Percentiles rank a stretch among this genome's conserved stretches.
These are phyloP conservation scores for Enteromius viviparus DNA, from an alignment of 2,797 vertebrate genomes.

Conservation along the genomic window DNA sequence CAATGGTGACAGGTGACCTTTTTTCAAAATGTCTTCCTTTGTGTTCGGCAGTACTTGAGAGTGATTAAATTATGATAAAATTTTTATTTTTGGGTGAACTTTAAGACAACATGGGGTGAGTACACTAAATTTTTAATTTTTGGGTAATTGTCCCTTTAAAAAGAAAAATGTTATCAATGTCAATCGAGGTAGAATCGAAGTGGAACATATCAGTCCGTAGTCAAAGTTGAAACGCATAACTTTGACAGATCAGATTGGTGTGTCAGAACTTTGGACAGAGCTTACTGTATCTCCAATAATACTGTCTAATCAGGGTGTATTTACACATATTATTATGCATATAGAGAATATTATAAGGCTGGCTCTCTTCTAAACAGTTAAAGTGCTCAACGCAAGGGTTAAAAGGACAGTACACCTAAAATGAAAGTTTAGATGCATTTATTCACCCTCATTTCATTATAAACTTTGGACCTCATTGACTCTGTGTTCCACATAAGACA, in stretches of 20 bases:
- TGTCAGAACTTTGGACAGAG: background rate
- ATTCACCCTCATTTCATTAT: background rate
- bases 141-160: background rate
- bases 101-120: background rate
- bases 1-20: no score
- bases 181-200: constrained; percentile 51
- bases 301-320: constrained; percentile 47
- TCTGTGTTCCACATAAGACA: background rate
- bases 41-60: no score
- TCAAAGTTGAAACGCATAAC: constrained; percentile 10
- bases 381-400: background rate
- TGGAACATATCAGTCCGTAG: background rate
- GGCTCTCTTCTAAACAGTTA: constrained; percentile 2
- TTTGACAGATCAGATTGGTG: constrained; percentile 20
- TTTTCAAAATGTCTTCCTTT: no score
- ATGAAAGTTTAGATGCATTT: background rate
- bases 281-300: constrained; percentile 46
- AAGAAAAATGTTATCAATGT: background rate
- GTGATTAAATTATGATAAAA: no score
- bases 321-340: constrained; percentile 17
- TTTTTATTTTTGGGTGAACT: no score
- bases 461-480: background rate
- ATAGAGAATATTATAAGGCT: constrained; percentile 25
- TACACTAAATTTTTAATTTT: background rate
- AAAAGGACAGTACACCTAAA: background rate